Percentiles rank a stretch among this genome's conserved stretches.
Evolutionary conservation across 1,140 invertebrate genomes (phyloP).

Genomic region (Drosophila watanabei): DNA sequence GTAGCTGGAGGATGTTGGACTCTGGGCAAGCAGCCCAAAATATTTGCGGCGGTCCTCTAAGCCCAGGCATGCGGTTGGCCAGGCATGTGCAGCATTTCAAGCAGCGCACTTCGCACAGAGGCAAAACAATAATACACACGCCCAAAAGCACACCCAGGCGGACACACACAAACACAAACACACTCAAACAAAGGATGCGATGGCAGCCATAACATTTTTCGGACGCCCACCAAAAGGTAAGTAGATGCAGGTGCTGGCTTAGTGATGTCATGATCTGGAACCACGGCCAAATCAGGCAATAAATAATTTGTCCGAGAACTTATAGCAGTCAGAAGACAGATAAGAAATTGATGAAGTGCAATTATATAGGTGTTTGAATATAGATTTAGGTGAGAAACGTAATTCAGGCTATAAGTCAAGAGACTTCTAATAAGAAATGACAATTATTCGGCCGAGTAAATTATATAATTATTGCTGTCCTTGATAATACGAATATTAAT

Average conservation of each 20-base stretch:
- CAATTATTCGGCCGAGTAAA: neutral
- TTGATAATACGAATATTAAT: neutral
- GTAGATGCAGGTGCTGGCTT: slow-evolving; percentile 55
- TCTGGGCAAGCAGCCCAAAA: slow-evolving; percentile 70
- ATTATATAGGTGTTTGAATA: neutral
- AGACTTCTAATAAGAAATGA: neutral
- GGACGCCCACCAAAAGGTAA: slow-evolving; percentile 41
- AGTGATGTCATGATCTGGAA: slow-evolving; percentile 27
- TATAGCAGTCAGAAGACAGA: neutral
- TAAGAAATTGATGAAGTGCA: slow-evolving; percentile 17
- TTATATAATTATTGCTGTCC: neutral
- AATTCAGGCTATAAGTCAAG: neutral
- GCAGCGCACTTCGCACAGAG: slow-evolving; percentile 62
- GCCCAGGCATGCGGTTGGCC: slow-evolving; percentile 77
- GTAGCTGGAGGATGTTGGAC: slow-evolving; percentile 2
- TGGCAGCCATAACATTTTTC: slow-evolving; percentile 59
- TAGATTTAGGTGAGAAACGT: neutral
- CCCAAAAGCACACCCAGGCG: slow-evolving; percentile 7
- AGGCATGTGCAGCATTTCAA: slow-evolving; percentile 82
- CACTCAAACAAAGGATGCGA: slow-evolving; percentile 60
- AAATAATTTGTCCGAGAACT: slow-evolving; percentile 9
- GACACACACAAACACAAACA: slow-evolving; percentile 9
- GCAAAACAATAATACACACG: slow-evolving; percentile 48
- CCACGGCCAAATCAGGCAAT: slow-evolving; percentile 8
- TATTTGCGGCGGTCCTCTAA: slow-evolving; percentile 76